A percentile compares a stretch with the other conserved stretches of the same genome.
These are phyloP conservation scores for Nemoura dubitans DNA, from an alignment of 2,888 invertebrate genomes.

Conservation along the genomic window DNA sequence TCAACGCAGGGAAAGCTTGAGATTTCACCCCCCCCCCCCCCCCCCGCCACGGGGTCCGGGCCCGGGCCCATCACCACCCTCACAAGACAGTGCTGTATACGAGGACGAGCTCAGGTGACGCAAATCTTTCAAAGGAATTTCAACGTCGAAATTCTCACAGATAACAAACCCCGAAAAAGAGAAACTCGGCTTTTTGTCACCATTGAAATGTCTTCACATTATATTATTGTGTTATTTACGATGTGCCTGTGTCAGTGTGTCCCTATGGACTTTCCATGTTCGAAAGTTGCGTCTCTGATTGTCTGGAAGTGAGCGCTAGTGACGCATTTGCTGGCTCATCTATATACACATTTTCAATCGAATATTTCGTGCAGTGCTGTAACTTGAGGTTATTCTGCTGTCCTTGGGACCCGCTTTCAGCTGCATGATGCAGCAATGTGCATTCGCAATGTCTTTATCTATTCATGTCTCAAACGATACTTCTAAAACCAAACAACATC, in stretches of 20 bases:
- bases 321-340: neutral
- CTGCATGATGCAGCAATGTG: too few species aligned
- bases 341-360: neutral
- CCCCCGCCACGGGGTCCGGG: neutral
- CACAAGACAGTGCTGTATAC: neutral
- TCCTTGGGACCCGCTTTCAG: too few species aligned
- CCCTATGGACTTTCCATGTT: neutral
- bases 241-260: neutral
- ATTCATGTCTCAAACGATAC: too few species aligned
- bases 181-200: conserved; percentile 34
- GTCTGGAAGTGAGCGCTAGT: neutral
- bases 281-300: neutral
- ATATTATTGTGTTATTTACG: neutral
- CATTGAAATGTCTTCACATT: neutral
- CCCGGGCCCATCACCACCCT: neutral
- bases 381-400: too few species aligned
- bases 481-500: too few species aligned
- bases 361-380: neutral
- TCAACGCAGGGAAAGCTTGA: neutral
- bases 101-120: neutral
- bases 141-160: conserved; percentile 19
- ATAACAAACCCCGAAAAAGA: conserved; percentile 18
- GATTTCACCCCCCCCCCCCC: conserved; percentile 13
- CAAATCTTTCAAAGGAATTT: conserved; percentile 26
- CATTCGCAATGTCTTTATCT: too few species aligned